Conservation (phyloP, 2,888 invertebrate species). For the Drymonia ruficornis region DNA sequence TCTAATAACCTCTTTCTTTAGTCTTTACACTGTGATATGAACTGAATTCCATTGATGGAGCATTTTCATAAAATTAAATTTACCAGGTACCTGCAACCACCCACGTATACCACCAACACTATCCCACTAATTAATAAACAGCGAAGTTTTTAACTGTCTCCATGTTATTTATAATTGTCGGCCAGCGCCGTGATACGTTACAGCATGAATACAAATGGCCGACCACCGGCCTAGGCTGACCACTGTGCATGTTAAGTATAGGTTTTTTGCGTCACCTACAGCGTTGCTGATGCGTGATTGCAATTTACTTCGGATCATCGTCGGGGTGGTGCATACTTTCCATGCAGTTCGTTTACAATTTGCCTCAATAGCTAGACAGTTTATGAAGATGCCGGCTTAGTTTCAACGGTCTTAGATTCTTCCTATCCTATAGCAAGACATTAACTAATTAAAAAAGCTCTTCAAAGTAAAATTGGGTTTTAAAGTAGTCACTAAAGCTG, state of each 20-base stretch:
- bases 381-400: too few relatives aligned
- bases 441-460: too few relatives aligned
- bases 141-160: constrained; percentile 32
- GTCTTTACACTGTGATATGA: too few relatives aligned
- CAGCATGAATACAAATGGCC: constrained; percentile 34
- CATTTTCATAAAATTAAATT: not conserved
- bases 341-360: too few relatives aligned
- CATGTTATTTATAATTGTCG: constrained; percentile 47
- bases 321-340: constrained; percentile 21
- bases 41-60: too few relatives aligned
- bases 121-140: constrained; percentile 35
- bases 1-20: too few relatives aligned
- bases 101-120: constrained; percentile 1
- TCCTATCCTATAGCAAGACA: too few relatives aligned
- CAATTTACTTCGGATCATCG: constrained; percentile 35
- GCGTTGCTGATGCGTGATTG: constrained; percentile 40
- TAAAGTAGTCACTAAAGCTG: too few relatives aligned
- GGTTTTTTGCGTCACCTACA: constrained; percentile 56
- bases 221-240: constrained; percentile 49
- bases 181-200: constrained; percentile 15
- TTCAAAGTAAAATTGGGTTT: too few relatives aligned
- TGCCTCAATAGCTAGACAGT: too few relatives aligned
- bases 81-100: not conserved
- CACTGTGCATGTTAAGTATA: constrained; percentile 39
- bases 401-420: too few relatives aligned